Percentiles rank a stretch among this genome's conserved stretches.
These are phyloP conservation scores for Chloroceryle aenea DNA, from an alignment of 2,113 vertebrate genomes.

Conservation along the genomic window DNA sequence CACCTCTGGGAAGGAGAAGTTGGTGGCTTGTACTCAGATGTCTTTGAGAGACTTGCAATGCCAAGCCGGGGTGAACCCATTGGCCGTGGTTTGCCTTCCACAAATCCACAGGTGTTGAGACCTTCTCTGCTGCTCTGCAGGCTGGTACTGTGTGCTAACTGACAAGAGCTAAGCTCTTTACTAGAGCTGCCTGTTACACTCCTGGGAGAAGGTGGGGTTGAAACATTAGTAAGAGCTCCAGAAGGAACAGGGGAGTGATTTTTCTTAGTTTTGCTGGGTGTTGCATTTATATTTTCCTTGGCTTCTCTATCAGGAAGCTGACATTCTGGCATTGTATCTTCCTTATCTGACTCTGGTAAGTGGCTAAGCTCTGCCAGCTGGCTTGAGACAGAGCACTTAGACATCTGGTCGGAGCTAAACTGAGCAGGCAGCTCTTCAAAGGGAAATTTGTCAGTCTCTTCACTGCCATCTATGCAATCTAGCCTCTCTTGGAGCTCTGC, in stretches of 20 bases:
- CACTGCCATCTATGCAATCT: constrained; percentile 96
- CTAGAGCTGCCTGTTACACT: constrained; percentile 84
- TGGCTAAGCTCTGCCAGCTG: constrained; percentile 54
- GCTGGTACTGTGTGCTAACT: constrained; percentile 80
- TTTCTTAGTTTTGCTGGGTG: constrained; percentile 79
- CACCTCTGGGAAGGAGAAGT: constrained; percentile 93
- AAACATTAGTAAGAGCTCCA: constrained; percentile 39
- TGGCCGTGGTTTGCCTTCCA: constrained; percentile 87
- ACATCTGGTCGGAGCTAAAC: constrained; percentile 65
- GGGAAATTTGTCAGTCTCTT: constrained; percentile 88
- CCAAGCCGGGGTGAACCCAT: constrained; percentile 93
- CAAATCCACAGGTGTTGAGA: constrained; percentile 82
- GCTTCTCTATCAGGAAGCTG: constrained; percentile 82
- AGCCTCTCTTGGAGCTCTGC: constrained; percentile 96
- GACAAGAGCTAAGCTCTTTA: constrained; percentile 75
- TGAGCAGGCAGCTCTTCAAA: constrained; percentile 87
- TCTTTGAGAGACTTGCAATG: constrained; percentile 93
- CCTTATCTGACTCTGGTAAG: constrained; percentile 66
- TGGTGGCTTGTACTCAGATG: constrained; percentile 91
- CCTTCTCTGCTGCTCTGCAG: constrained; percentile 88
- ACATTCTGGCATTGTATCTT: constrained; percentile 75
- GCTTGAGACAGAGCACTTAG: constrained; percentile 56
- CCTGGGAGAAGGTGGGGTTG: constrained; percentile 79
- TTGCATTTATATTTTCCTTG: constrained; percentile 81
- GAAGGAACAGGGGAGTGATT: constrained; percentile 73